Evolutionary conservation across 2,797 vertebrate species (phyloP), one percentile per base, ranked within the genome.

Genomic region (Tamandua tetradactyla): DNA sequence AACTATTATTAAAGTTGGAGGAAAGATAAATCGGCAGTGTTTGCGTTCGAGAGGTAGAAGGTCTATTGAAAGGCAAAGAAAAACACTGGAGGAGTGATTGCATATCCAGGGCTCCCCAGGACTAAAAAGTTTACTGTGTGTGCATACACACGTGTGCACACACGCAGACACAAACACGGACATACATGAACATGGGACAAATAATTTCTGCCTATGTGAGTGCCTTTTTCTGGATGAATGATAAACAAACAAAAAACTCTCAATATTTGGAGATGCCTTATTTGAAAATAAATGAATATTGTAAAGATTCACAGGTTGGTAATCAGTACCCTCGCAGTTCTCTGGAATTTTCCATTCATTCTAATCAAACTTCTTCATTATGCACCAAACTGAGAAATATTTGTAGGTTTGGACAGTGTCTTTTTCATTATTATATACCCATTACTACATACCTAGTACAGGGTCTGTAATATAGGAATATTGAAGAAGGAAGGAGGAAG

Each of bases 21-120:
- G 83, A 59, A 57, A 80, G 88, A 78, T 17, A 2, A 49, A 78
- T 37, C 0, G 1, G n/a, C 57, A 4, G 4, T 4, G 35, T 55
- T 49, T 47, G 78, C 37, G 14, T 35, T 12, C 2, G 3, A 11
- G 11, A 62, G 32, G 92, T 12, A 18, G 44, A 74, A 78, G 78
- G 0, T 52, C 84, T 89, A 87, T 11, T 74, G 71, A 90, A 93
- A 95, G 85, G 40, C 75, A 83, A 30, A 88, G 78, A 13, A 15
- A 57, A 35, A 5, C 47, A 2, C 23, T 12, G 11, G 72, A n/a
- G n/a, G n/a, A n/a, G n/a, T n/a, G n/a, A n/a, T n/a, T 5, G 4
- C 32, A n/a, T 1, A 15, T 10, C 6, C 44, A 13, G 40, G 40
- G 8, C 23, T 80, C 69, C 40, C 32, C 0, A 0, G 76, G 55